A percentile compares a stretch with the other conserved stretches of the same genome.
Conservation (phyloP, 2,888 invertebrate genomes). For the Dendrolimus pini region DNA sequence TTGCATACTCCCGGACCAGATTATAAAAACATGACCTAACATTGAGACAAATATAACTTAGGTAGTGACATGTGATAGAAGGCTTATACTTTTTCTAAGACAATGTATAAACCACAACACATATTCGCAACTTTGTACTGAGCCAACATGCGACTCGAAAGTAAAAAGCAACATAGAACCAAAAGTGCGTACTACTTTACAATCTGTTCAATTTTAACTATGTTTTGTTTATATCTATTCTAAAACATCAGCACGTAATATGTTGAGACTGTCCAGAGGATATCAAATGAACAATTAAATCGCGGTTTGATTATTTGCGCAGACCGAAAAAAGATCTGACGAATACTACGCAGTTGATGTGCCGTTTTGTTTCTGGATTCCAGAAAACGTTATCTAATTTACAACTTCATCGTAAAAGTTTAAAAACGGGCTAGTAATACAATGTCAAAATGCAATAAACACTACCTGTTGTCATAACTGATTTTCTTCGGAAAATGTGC, state of each 20-base stretch:
- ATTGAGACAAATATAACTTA: neutral
- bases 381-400: slow-evolving; percentile 5
- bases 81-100: too few species aligned
- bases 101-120: too few species aligned
- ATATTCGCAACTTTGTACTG: neutral
- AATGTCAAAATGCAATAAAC: neutral
- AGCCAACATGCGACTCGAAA: slow-evolving; percentile 11
- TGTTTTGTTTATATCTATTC: slow-evolving; percentile 43
- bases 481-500: neutral
- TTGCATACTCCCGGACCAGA: neutral
- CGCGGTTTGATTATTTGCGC: slow-evolving; percentile 43
- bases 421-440: neutral
- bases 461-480: neutral
- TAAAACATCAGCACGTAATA: slow-evolving; percentile 33
- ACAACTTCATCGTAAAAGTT: neutral
- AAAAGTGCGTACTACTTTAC: neutral
- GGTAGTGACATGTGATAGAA: too few species aligned
- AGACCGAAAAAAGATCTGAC: slow-evolving; percentile 46
- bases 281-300: slow-evolving; percentile 54
- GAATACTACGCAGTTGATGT: slow-evolving; percentile 23
- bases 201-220: slow-evolving; percentile 7
- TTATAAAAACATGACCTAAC: neutral
- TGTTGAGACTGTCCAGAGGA: slow-evolving; percentile 44
- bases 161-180: slow-evolving; percentile 15
- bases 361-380: slow-evolving; percentile 5